These are phyloP conservation scores for Lasioglossum villosulum DNA, from an alignment of 2,888 invertebrate species.

Conservation along the genomic window DNA sequence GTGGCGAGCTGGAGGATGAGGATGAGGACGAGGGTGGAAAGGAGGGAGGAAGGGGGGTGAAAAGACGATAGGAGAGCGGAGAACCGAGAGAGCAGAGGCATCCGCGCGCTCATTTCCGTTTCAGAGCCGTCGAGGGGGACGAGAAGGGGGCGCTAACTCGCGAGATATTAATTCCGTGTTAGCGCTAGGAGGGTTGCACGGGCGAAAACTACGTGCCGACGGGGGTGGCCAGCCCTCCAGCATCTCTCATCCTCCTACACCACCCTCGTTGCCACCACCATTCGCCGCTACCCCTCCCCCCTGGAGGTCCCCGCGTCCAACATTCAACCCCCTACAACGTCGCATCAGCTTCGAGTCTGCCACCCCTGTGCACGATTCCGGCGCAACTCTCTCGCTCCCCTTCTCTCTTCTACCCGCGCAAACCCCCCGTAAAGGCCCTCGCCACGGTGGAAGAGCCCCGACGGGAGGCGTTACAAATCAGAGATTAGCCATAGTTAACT, in stretches of 20 bases:
- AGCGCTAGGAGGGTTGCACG: conserved; percentile 82
- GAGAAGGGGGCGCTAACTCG: conserved; percentile 82
- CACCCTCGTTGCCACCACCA: conserved; percentile 35
- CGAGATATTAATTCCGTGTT: conserved; percentile 85
- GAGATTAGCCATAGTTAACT: conserved; percentile 85
- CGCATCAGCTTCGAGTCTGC: conserved; percentile 48
- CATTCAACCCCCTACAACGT: conserved; percentile 19
- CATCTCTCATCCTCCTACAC: conserved; percentile 50
- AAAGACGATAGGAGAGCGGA: conserved; percentile 67
- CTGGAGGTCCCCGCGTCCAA: conserved; percentile 12
- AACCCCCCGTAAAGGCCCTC: not conserved
- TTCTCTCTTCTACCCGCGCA: not conserved
- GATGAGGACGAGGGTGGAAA: conserved; percentile 26
- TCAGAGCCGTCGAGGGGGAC: conserved; percentile 76
- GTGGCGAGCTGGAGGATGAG: conserved; percentile 32
- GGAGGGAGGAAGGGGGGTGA: conserved; percentile 36
- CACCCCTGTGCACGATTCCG: conserved; percentile 52
- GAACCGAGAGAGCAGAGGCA: conserved; percentile 79
- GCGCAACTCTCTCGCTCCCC: conserved; percentile 53
- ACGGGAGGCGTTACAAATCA: conserved; percentile 83
- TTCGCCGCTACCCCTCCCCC: conserved; percentile 18
- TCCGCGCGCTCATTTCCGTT: conserved; percentile 84
- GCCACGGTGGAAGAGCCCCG: conserved; percentile 20
- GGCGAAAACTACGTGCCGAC: conserved; percentile 80
- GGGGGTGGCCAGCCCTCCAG: conserved; percentile 69